phyloP scores from a whole-genome alignment of 2,797 vertebrate species.

The Brotula barbata region DNA sequence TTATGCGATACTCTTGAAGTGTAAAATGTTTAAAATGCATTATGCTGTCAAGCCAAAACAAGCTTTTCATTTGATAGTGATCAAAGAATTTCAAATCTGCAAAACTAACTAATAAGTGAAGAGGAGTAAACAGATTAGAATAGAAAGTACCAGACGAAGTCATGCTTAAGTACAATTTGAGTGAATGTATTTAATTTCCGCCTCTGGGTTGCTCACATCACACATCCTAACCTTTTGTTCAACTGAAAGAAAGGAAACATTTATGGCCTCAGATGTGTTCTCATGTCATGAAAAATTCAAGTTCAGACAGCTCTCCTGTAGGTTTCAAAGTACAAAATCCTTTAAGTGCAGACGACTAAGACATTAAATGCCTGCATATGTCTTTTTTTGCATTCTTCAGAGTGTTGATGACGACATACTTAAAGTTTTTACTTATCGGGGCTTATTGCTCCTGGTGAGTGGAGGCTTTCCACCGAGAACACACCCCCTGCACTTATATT shows the following conservation, averaged over 20 bases:
- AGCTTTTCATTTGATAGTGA: too few relatives aligned
- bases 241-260: neutral
- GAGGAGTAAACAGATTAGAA: too few relatives aligned
- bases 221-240: neutral
- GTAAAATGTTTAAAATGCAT: too few relatives aligned
- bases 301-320: slow-evolving; percentile 19
- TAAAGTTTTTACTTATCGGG: neutral
- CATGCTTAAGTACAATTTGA: too few relatives aligned
- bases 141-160: too few relatives aligned
- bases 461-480: neutral
- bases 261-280: neutral
- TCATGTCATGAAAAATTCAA: slow-evolving; percentile 1
- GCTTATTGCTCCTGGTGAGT: neutral
- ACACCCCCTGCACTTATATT: neutral
- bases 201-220: too few relatives aligned
- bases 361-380: slow-evolving; percentile 28
- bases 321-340: slow-evolving; percentile 19
- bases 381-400: neutral
- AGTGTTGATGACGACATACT: neutral
- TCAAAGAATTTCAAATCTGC: too few relatives aligned
- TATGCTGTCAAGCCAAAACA: too few relatives aligned
- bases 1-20: too few relatives aligned
- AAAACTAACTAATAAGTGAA: too few relatives aligned
- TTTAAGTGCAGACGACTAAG: slow-evolving; percentile 5
- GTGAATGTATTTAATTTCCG: too few relatives aligned